Percentiles rank a stretch among this genome's conserved stretches.
phyloP scores from a whole-genome alignment of 2,113 vertebrate species.

The Potamarius usumacintae region DNA sequence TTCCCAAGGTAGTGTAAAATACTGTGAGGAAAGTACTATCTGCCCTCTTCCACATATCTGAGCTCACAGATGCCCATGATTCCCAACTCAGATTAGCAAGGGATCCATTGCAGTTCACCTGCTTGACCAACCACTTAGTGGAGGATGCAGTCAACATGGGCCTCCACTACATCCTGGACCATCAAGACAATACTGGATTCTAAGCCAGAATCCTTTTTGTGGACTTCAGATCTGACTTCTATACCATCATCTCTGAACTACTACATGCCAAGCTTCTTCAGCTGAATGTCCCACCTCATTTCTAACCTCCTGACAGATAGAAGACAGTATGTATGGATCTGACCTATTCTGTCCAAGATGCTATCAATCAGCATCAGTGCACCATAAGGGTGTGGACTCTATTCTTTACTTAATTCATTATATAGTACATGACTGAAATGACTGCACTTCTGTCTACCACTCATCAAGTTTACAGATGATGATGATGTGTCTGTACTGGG shows the following conservation, averaged over 20 bases:
- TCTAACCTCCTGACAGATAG: not conserved
- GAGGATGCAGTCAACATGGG: constrained; percentile 13
- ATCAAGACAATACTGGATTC: not conserved
- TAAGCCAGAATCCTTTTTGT: constrained; percentile 8
- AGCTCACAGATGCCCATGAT: not conserved
- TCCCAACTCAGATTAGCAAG: not conserved
- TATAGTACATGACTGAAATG: not conserved
- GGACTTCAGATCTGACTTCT: not conserved
- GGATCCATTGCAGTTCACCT: not conserved
- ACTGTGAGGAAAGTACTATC: not conserved
- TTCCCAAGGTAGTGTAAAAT: not conserved
- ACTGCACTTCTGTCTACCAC: not conserved
- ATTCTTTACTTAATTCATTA: not conserved
- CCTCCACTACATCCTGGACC: constrained; percentile 4
- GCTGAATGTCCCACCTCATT: not conserved
- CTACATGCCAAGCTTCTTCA: not conserved
- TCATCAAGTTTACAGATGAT: constrained; percentile 9
- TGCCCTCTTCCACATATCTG: not conserved
- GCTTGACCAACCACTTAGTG: not conserved
- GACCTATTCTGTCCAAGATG: not conserved
- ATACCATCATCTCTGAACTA: not conserved
- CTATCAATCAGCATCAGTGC: not conserved
- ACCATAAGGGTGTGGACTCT: not conserved
- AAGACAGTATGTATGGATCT: not conserved
- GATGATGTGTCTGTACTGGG: not conserved